phyloP scores from a whole-genome alignment of 2,113 vertebrate species.

The Lipotes vexillifer region DNA sequence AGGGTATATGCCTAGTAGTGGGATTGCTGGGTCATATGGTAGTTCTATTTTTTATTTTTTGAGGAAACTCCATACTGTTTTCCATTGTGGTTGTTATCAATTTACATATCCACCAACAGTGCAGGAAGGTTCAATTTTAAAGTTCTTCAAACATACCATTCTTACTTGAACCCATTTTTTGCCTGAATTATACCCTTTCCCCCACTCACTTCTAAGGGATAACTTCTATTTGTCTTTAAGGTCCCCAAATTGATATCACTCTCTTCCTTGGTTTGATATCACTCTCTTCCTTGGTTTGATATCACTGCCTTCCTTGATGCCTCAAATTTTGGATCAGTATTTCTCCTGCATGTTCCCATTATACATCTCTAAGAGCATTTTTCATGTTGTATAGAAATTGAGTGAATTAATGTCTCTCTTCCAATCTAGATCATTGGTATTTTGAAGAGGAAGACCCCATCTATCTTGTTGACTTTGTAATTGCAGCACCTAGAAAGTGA shows the following conservation, averaged over 20 bases:
- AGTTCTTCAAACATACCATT: background rate
- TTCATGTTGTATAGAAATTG: background rate
- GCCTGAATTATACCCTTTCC: background rate
- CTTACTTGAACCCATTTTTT: background rate
- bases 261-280: background rate
- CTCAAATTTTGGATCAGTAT: background rate
- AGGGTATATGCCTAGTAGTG: too few relatives aligned
- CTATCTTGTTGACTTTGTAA: background rate
- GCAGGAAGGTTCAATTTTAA: background rate
- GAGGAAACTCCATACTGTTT: too few relatives aligned
- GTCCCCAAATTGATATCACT: background rate
- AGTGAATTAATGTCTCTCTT: background rate
- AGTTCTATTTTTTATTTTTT: too few relatives aligned
- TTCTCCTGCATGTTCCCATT: background rate
- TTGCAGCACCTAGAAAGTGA: background rate
- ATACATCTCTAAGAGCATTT: background rate
- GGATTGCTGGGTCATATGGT: too few relatives aligned
- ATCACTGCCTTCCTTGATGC: background rate
- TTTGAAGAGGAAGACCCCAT: background rate
- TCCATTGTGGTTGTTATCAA: too few relatives aligned
- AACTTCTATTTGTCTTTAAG: background rate
- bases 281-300: background rate
- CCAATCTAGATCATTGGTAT: background rate
- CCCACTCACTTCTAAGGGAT: background rate
- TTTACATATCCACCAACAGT: too few relatives aligned